A percentile compares a stretch with the other conserved stretches of the same genome.
Conservation (phyloP, 1,140 invertebrate species). For the Euura saliciscinereae region DNA sequence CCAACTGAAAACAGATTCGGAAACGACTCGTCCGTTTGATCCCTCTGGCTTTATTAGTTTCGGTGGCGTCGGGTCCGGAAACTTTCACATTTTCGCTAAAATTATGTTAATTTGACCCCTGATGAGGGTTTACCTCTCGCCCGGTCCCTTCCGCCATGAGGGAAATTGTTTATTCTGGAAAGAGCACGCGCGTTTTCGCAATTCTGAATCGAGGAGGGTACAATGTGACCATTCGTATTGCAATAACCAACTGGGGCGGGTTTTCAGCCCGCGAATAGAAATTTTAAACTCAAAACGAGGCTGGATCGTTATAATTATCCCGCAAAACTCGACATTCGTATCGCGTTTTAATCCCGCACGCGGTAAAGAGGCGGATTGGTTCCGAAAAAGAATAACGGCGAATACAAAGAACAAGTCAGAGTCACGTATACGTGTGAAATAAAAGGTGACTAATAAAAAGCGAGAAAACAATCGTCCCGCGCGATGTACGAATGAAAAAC, state of each 20-base stretch:
- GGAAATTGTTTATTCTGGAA: constrained; percentile 5
- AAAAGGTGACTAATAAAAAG: too few relatives aligned
- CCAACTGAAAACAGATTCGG: background rate
- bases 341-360: background rate
- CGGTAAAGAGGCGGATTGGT: too few relatives aligned
- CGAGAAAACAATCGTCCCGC: too few relatives aligned
- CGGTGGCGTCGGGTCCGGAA: background rate
- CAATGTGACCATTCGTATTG: background rate
- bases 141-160: background rate
- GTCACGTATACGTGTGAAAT: too few relatives aligned
- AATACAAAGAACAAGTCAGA: too few relatives aligned
- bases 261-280: background rate
- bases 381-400: too few relatives aligned
- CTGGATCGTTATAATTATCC: background rate
- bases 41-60: background rate
- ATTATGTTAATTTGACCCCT: background rate
- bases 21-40: background rate
- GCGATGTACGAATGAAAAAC: too few relatives aligned
- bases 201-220: background rate
- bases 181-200: background rate
- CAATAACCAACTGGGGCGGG: background rate
- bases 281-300: background rate
- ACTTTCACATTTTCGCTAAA: background rate
- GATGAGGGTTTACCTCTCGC: constrained; percentile 2
- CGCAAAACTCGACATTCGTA: background rate